phyloP scores from a whole-genome alignment of 1,140 invertebrate species.

The Oryctes rhinoceros region DNA sequence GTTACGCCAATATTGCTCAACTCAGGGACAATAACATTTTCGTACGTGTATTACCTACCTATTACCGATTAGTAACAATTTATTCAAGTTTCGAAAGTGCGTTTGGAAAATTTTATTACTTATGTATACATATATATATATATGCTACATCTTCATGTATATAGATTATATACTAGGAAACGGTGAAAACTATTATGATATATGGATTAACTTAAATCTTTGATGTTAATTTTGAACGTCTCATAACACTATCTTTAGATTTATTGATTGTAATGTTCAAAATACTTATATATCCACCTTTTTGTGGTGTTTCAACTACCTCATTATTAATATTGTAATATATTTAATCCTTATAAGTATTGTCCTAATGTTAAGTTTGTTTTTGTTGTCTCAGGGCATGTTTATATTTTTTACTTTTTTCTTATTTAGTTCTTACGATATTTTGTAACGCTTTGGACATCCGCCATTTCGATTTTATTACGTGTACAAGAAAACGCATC shows the following conservation, averaged over 20 bases:
- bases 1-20: background rate
- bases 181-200: background rate
- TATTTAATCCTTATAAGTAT: constrained; percentile 50
- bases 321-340: constrained; percentile 47
- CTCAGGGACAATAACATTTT: constrained; percentile 37
- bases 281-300: constrained; percentile 44
- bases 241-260: constrained; percentile 14
- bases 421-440: background rate
- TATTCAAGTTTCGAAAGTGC: constrained; percentile 15
- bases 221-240: constrained; percentile 20
- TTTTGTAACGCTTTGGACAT: constrained; percentile 21
- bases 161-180: background rate
- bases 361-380: constrained; percentile 48
- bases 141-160: constrained; percentile 6
- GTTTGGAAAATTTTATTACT: constrained; percentile 27
- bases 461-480: background rate
- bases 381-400: constrained; percentile 53
- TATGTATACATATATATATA: background rate
- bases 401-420: constrained; percentile 44
- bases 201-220: background rate
- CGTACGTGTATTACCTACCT: background rate
- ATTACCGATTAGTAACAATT: background rate
- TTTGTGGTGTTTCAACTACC: constrained; percentile 48
- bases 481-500: background rate
- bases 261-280: constrained; percentile 44